These are phyloP conservation scores for Diglossa cyanea DNA, from an alignment of 2,797 vertebrate species.

Conservation along the genomic window DNA sequence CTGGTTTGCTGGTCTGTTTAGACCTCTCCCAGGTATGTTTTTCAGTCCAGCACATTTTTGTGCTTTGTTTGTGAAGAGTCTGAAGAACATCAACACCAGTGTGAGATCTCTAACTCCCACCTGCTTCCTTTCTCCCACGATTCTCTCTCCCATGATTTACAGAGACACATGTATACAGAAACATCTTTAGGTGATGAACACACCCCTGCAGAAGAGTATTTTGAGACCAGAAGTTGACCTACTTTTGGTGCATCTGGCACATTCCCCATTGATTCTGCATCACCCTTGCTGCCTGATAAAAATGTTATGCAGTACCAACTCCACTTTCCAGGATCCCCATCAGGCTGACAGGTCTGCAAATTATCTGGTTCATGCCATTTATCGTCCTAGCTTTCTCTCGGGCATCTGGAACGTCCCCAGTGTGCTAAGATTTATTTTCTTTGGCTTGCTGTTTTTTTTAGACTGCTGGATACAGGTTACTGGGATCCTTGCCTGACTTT, in stretches of 20 bases:
- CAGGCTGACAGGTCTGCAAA: background rate
- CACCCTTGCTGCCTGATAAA: background rate
- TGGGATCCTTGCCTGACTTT: background rate
- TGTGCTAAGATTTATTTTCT: conserved; percentile 7
- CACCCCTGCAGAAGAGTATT: background rate
- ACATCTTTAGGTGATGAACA: background rate
- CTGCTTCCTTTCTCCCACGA: background rate
- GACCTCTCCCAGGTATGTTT: background rate
- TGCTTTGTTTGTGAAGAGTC: background rate
- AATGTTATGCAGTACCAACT: background rate
- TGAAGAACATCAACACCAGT: background rate
- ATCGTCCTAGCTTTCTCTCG: background rate
- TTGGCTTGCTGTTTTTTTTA: background rate
- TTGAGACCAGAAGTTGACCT: background rate
- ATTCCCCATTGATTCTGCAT: background rate
- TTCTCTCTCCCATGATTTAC: background rate
- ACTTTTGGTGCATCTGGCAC: background rate
- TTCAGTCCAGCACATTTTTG: background rate
- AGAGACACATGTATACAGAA: background rate
- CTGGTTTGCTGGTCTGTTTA: background rate
- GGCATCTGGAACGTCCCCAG: background rate
- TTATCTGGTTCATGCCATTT: background rate
- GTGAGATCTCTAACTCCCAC: background rate
- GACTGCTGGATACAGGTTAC: background rate
- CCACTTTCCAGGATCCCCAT: background rate